Percentiles rank a stretch among this genome's conserved stretches.
These are phyloP conservation scores for Agrotis clavis DNA, from an alignment of 2,888 invertebrate genomes.

Conservation along the genomic window DNA sequence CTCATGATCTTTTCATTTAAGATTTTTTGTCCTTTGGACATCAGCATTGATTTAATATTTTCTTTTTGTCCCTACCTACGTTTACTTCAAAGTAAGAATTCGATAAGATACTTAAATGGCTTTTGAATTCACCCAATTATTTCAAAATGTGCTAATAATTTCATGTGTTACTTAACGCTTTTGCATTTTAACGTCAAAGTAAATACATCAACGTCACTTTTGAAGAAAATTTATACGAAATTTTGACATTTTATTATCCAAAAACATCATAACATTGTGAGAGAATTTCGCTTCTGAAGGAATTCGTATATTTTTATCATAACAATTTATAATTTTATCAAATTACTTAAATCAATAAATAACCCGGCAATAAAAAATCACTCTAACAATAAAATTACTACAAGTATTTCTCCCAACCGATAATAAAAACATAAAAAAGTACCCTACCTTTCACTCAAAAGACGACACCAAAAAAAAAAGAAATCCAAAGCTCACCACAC, in stretches of 20 bases:
- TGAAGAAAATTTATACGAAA: neutral
- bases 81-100: conserved; percentile 1
- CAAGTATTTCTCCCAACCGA: accelerated
- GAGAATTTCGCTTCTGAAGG: neutral
- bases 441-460: conserved; percentile 29
- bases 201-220: conserved; percentile 18
- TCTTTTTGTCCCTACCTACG: neutral
- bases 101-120: neutral
- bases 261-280: neutral
- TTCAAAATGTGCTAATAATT: neutral
- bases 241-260: neutral
- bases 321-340: too few relatives aligned
- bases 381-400: neutral
- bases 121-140: conserved; percentile 31
- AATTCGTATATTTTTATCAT: neutral
- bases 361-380: too few relatives aligned
- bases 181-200: conserved; percentile 6
- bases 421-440: neutral
- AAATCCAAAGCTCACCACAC: conserved; percentile 42
- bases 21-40: conserved; percentile 24
- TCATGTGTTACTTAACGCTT: conserved; percentile 9
- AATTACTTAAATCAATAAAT: too few relatives aligned
- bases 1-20: conserved; percentile 25
- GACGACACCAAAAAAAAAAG: conserved; percentile 2
- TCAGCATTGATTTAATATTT: conserved; percentile 24